phyloP scores from a whole-genome alignment of 2,888 invertebrate genomes.

The Nineta flava region DNA sequence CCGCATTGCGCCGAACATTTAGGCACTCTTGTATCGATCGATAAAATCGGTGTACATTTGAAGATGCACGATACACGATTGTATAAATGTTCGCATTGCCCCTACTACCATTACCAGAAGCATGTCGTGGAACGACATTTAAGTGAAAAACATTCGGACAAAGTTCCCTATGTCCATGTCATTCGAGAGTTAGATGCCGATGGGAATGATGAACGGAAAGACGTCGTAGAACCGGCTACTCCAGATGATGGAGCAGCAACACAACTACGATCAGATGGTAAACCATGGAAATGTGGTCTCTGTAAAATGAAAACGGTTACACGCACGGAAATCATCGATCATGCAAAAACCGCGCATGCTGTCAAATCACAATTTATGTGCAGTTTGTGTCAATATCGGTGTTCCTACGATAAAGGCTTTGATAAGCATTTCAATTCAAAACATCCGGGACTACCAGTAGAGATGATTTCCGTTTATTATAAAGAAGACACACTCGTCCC shows the following conservation, averaged over 20 bases:
- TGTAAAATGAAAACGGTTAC: conserved; percentile 44
- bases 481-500: conserved; percentile 23
- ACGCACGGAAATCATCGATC: conserved; percentile 40
- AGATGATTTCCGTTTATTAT: conserved; percentile 37
- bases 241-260: conserved; percentile 14
- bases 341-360: conserved; percentile 41
- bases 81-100: conserved; percentile 56
- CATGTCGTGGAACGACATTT: conserved; percentile 50
- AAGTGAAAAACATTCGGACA: conserved; percentile 39
- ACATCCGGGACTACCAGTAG: conserved; percentile 32
- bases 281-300: conserved; percentile 54
- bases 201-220: conserved; percentile 16
- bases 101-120: conserved; percentile 44
- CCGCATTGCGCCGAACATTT: conserved; percentile 49
- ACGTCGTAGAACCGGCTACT: conserved; percentile 20
- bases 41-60: conserved; percentile 53
- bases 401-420: conserved; percentile 36
- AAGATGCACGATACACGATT: conserved; percentile 57
- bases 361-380: conserved; percentile 57
- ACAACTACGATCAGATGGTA: conserved; percentile 33
- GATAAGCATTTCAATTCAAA: conserved; percentile 41
- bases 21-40: conserved; percentile 31
- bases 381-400: conserved; percentile 43
- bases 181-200: conserved; percentile 27
- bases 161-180: conserved; percentile 29